These are phyloP conservation scores for Oryzias melastigma DNA, from an alignment of 2,113 vertebrate species.

Conservation along the genomic window DNA sequence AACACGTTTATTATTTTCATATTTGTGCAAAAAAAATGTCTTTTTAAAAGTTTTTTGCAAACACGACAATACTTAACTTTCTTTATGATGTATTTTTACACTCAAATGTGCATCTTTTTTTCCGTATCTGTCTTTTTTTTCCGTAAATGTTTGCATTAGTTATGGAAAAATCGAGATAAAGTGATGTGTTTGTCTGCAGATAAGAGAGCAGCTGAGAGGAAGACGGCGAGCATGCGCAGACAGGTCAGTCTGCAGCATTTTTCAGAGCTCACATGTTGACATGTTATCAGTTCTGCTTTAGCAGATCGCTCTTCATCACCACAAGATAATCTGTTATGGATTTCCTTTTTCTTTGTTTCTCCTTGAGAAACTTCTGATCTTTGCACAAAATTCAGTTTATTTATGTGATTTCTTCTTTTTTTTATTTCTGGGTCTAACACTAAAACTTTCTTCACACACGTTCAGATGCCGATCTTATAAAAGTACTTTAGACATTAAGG, in stretches of 20 bases:
- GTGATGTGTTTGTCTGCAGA: slow-evolving; percentile 39
- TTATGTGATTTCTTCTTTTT: too few species aligned
- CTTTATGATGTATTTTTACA: background rate
- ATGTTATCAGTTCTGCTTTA: background rate
- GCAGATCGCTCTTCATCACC: background rate
- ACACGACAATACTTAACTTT: background rate
- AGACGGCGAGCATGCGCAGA: slow-evolving; percentile 8
- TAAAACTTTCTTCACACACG: too few species aligned
- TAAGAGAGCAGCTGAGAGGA: slow-evolving; percentile 8
- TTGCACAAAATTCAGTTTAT: too few species aligned
- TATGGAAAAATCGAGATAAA: background rate
- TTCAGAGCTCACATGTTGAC: background rate
- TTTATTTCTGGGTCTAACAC: too few species aligned
- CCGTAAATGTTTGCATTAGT: background rate
- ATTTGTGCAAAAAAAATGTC: background rate
- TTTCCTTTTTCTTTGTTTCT: too few species aligned
- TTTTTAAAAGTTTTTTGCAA: background rate
- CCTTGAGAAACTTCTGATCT: too few species aligned
- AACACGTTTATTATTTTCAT: background rate
- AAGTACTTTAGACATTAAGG: too few species aligned
- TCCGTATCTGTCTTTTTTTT: accelerated
- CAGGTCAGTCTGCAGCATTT: slow-evolving; percentile 48
- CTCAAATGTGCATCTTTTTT: background rate
- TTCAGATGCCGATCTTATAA: too few species aligned
- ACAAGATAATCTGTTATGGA: too few species aligned